A percentile compares a stretch with the other conserved stretches of the same genome.
Conservation (phyloP, 2,113 vertebrate species). For the Oncorhynchus kisutch region DNA sequence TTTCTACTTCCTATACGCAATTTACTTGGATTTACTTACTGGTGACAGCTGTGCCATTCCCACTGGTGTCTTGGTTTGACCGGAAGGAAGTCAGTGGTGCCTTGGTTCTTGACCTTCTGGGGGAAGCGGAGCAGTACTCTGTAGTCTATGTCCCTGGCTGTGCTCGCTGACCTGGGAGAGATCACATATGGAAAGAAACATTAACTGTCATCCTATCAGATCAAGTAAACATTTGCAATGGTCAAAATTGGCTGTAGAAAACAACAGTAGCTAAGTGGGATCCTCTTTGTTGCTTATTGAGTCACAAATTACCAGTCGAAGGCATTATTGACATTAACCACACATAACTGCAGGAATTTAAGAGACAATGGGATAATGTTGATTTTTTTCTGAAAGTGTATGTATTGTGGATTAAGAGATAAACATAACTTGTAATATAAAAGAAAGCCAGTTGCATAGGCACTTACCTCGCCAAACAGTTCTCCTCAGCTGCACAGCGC, state of each 20-base stretch:
- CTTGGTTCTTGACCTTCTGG: slow-evolving; percentile 82
- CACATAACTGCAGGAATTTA: too few species aligned
- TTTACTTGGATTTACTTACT: slow-evolving; percentile 67
- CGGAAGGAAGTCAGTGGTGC: slow-evolving; percentile 80
- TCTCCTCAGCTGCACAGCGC: slow-evolving; percentile 82
- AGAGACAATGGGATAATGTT: too few species aligned
- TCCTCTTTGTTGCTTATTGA: too few species aligned
- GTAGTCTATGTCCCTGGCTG: slow-evolving; percentile 74
- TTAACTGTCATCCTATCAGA: not conserved
- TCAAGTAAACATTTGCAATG: not conserved
- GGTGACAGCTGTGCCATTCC: slow-evolving; percentile 88
- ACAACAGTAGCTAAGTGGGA: not conserved
- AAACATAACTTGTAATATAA: not conserved
- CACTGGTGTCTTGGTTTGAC: slow-evolving; percentile 78
- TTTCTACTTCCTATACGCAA: not conserved
- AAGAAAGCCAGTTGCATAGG: too few species aligned
- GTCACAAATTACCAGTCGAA: too few species aligned
- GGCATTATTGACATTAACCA: too few species aligned
- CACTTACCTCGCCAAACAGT: slow-evolving; percentile 80
- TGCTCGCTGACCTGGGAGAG: slow-evolving; percentile 75
- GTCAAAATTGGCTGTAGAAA: not conserved
- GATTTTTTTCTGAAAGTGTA: too few species aligned
- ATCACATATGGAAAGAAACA: slow-evolving; percentile 26
- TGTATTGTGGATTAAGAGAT: not conserved
- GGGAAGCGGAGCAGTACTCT: slow-evolving; percentile 81